These are phyloP conservation scores for Bombus pyrosoma DNA, from an alignment of 1,140 invertebrate genomes.

Conservation along the genomic window DNA sequence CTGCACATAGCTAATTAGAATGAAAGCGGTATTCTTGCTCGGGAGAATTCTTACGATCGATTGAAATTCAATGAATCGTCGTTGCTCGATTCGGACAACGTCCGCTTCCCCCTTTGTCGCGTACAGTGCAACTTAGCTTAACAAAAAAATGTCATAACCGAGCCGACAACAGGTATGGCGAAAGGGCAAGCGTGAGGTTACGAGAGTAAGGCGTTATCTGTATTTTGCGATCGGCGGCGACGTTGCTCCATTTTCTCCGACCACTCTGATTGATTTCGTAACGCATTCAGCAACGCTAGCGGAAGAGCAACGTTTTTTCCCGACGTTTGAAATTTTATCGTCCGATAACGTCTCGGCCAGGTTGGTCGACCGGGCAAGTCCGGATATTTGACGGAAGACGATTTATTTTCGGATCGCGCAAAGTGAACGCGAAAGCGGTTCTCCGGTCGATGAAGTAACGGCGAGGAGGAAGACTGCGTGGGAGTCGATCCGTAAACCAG, in stretches of 20 bases:
- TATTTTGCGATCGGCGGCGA: background rate
- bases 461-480: conserved; percentile 34
- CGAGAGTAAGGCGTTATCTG: background rate
- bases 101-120: too few species aligned
- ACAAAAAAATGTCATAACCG: background rate
- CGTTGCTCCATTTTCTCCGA: background rate
- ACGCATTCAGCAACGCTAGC: conserved; percentile 10
- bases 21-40: too few species aligned
- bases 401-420: conserved; percentile 40
- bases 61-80: too few species aligned
- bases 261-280: conserved; percentile 38
- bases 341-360: background rate
- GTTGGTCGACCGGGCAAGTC: background rate
- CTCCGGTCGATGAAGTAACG: conserved; percentile 34
- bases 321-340: conserved; percentile 37
- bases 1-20: too few species aligned
- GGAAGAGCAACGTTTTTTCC: background rate
- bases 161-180: background rate
- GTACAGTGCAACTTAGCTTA: too few species aligned
- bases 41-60: too few species aligned
- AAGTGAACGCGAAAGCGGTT: conserved; percentile 36
- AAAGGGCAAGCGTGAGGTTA: background rate
- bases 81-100: too few species aligned
- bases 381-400: background rate
- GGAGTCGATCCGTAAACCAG: conserved; percentile 50